Conservation (phyloP, 2,797 vertebrate genomes). For the Muscicapa striata region DNA sequence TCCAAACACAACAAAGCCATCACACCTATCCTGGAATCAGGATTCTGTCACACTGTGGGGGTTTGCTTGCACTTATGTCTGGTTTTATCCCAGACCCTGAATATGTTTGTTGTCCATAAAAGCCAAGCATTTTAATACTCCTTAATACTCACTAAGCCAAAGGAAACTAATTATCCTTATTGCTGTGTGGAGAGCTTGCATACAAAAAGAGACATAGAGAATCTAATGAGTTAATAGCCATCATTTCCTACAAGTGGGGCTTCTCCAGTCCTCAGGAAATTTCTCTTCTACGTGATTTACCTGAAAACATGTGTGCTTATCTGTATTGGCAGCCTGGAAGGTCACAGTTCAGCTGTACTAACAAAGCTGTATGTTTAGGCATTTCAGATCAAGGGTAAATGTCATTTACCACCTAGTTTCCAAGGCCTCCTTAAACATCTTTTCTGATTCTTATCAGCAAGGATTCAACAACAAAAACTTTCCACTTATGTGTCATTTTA, state of each 20-base stretch:
- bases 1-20: neutral
- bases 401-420: neutral
- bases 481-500: neutral
- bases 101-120: neutral
- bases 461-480: neutral
- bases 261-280: conserved; percentile 25
- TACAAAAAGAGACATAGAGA: neutral
- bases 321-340: conserved; percentile 27
- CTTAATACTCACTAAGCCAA: conserved; percentile 3
- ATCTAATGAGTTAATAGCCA: conserved; percentile 6
- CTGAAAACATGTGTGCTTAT: conserved; percentile 23
- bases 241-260: conserved; percentile 1
- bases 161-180: neutral
- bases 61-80: neutral
- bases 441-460: neutral
- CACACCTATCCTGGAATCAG: neutral
- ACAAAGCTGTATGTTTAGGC: neutral
- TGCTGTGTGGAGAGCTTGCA: neutral
- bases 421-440: neutral
- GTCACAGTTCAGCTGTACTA: conserved; percentile 23
- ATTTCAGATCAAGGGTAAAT: conserved; percentile 37
- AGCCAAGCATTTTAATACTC: neutral
- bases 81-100: neutral
- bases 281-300: conserved; percentile 46
- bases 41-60: neutral